Percentiles rank a stretch among this genome's conserved stretches.
Evolutionary conservation across 2,888 invertebrate genomes (phyloP).

Genomic region (Escarpia spicata): DNA sequence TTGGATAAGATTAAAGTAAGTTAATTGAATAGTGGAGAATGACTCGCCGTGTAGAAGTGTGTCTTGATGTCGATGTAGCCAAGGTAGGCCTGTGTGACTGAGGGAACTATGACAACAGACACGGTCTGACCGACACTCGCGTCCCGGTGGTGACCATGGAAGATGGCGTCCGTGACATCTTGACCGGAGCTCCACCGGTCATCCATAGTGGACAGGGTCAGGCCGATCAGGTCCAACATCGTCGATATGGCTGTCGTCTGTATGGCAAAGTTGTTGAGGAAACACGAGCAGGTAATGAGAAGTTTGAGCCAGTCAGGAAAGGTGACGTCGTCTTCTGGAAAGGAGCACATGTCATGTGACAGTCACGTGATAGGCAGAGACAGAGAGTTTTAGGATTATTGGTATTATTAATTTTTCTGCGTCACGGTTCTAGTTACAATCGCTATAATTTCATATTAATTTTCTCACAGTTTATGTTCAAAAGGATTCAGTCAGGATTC

Average conservation of each 20-base stretch:
- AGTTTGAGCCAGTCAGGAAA: conserved; percentile 76
- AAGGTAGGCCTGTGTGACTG: conserved; percentile 76
- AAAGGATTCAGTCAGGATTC: neutral
- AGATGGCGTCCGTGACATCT: neutral
- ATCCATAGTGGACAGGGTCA: conserved; percentile 68
- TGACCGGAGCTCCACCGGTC: conserved; percentile 18
- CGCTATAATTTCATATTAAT: neutral
- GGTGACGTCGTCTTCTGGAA: conserved; percentile 61
- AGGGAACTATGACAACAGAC: conserved; percentile 77
- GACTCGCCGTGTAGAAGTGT: conserved; percentile 73
- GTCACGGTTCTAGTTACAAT: neutral
- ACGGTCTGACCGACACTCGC: conserved; percentile 61
- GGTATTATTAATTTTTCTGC: neutral
- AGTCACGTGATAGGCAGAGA: neutral
- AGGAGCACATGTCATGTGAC: conserved; percentile 5
- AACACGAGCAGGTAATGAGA: conserved; percentile 77
- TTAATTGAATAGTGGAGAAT: neutral
- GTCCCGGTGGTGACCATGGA: neutral
- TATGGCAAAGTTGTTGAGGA: conserved; percentile 69
- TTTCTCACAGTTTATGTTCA: neutral
- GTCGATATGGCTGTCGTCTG: conserved; percentile 76
- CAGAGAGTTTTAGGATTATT: neutral
- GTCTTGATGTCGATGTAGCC: conserved; percentile 76
- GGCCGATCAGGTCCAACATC: conserved; percentile 77
- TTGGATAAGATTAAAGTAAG: neutral